Evolutionary conservation across 2,888 invertebrate genomes (phyloP).

Genomic region (Cryptosula pallasiana): DNA sequence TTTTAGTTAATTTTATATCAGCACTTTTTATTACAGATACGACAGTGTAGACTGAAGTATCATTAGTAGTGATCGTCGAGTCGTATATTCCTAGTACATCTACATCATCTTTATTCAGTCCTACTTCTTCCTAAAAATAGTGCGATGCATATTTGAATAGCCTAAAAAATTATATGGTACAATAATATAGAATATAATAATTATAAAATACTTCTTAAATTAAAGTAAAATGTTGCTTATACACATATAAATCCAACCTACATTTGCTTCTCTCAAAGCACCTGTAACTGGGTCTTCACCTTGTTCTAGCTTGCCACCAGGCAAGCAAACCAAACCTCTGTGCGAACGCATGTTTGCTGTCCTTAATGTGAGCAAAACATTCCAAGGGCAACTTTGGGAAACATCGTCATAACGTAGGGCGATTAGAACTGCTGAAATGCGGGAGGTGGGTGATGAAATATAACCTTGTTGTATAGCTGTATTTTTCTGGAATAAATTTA

Average conservation of each 20-base stretch:
- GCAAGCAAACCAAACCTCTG: not conserved
- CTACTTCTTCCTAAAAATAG: slow-evolving; percentile 23
- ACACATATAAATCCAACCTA: too few species aligned
- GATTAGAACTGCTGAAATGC: too few species aligned
- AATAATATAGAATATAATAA: too few species aligned
- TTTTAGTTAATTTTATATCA: not conserved
- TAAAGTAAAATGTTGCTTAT: too few species aligned
- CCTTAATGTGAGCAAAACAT: slow-evolving; percentile 9
- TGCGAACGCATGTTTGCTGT: not conserved
- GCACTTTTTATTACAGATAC: not conserved
- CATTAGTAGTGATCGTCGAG: not conserved
- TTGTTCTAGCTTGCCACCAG: slow-evolving; percentile 1
- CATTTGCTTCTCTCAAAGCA: slow-evolving; percentile 12
- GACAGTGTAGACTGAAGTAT: not conserved
- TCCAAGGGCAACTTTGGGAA: not conserved
- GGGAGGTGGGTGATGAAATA: too few species aligned
- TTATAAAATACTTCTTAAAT: too few species aligned
- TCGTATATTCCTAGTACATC: not conserved
- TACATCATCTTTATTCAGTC: not conserved
- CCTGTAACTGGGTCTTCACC: not conserved
- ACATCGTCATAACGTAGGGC: too few species aligned
- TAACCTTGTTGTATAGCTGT: too few species aligned
- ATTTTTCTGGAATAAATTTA: too few species aligned
- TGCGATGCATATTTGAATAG: too few species aligned
- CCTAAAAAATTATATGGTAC: not conserved